Base-by-base conservation (phyloP, 2,888 invertebrate species). In the Drosophila gaucha region DNA sequence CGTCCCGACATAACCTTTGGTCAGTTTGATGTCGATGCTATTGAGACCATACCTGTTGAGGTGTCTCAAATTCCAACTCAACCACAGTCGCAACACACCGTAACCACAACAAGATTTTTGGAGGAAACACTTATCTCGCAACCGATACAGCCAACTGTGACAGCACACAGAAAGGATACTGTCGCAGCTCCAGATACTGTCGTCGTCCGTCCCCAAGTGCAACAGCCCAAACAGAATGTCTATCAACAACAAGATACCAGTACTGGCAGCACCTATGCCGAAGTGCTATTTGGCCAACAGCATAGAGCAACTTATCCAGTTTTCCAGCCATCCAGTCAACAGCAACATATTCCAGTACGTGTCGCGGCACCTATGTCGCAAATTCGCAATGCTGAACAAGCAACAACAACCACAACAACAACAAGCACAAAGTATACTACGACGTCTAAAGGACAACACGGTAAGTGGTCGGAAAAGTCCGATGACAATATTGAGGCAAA, bases 321-420 rank as follows among this genome's bases (percentile, higher is more conserved):
- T 90, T 91, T 93, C 91, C 93, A 93, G 93, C 93, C 94, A 93
- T 93, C 93, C 93, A 90, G 89, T 85, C 90, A 51, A 39, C 51
- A 90, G 69, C 83, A 85, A 72, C 79, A 72, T 22, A 67, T 77
- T 30, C 76, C 86, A 78, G 78, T 84, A 65, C 88, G 88, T 56
- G 47, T 78, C 33, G 80, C 77, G 52, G 67, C 66, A 54, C 65
- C 89, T 50, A 74, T 70, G 39, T 78, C 76, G 47, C 68, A 74
- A 68, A 41, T 52, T 39, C 75, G 74, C 50, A 80, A 58, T 58
- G 60, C 67, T 71, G 62, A 67, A 22, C 43, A 69, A 59, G 49
- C 59, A 91, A 43, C 92, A 91, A 46, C 92, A 91, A 80, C 92
- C 14, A 41, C 43, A 18, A 44, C 43, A 28, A 28, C 28, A 28